A percentile compares a stretch with the other conserved stretches of the same genome.
Evolutionary conservation across 2,888 invertebrate genomes (phyloP).

Genomic region (Spicauda simplicius): DNA sequence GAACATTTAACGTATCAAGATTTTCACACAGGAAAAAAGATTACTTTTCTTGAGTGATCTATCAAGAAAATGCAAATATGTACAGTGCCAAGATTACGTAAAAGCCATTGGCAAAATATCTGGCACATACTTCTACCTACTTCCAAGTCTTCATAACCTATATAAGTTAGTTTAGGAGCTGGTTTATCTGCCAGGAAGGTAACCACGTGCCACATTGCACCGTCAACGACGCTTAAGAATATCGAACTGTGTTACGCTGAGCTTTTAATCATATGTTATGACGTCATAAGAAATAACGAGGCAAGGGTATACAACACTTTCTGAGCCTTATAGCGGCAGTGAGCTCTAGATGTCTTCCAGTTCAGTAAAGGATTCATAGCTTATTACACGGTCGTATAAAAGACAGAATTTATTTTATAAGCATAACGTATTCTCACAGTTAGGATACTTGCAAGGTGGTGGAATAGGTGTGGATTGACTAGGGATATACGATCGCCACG

Average conservation of each 20-base stretch:
- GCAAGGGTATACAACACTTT: not conserved
- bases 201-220: constrained; percentile 10
- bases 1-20: not conserved
- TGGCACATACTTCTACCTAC: constrained; percentile 23
- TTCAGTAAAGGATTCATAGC: not conserved
- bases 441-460: no score
- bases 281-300: constrained; percentile 6
- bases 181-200: constrained; percentile 33
- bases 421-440: not conserved
- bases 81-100: constrained; percentile 32
- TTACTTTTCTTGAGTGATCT: constrained; percentile 17
- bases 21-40: constrained; percentile 7
- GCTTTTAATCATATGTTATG: constrained; percentile 24
- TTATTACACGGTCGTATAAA: not conserved
- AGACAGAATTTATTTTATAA: not conserved
- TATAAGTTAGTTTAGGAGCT: constrained; percentile 18
- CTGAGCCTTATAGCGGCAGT: not conserved
- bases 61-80: constrained; percentile 28
- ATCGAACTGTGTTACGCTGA: constrained; percentile 11
- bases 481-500: no score
- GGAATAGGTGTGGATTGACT: no score
- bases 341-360: not conserved
- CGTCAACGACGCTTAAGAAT: constrained; percentile 19
- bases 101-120: constrained; percentile 33
- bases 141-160: constrained; percentile 31